These are phyloP conservation scores for Scaptomyza reducta DNA, from an alignment of 2,888 invertebrate genomes.

Conservation along the genomic window DNA sequence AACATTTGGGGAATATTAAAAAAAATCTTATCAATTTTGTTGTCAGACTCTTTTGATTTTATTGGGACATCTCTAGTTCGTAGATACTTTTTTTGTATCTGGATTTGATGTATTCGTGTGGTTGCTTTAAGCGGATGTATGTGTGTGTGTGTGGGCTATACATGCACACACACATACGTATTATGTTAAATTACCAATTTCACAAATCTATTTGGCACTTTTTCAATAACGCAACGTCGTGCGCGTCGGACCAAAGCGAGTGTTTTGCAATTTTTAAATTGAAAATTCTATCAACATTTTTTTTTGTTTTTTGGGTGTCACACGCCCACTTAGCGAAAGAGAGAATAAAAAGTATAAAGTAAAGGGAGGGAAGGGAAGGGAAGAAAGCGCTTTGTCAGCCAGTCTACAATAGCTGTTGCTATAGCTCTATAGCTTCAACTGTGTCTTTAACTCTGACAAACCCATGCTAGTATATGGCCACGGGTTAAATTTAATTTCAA, in stretches of 20 bases:
- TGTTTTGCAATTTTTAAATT: conserved; percentile 60
- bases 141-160: conserved; percentile 12
- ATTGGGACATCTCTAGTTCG: conserved; percentile 35
- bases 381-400: conserved; percentile 49
- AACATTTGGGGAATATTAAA: too few relatives aligned
- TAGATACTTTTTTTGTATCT: not conserved
- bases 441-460: conserved; percentile 1
- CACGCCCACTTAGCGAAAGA: conserved; percentile 4
- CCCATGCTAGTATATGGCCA: conserved; percentile 36
- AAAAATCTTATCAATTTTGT: too few relatives aligned
- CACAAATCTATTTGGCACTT: conserved; percentile 61
- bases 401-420: conserved; percentile 15
- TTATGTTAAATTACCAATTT: conserved; percentile 69
- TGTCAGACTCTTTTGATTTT: too few relatives aligned
- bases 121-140: conserved; percentile 3
- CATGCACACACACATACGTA: conserved; percentile 15
- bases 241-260: conserved; percentile 3
- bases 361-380: not conserved
- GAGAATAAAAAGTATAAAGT: conserved; percentile 3
- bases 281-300: conserved; percentile 55
- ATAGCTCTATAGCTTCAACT: not conserved
- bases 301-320: conserved; percentile 32
- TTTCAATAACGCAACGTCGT: conserved; percentile 49
- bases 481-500: conserved; percentile 77
- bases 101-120: conserved; percentile 6